Base-by-base conservation (phyloP, 2,888 invertebrate species). In the Lutraria lutraria region DNA sequence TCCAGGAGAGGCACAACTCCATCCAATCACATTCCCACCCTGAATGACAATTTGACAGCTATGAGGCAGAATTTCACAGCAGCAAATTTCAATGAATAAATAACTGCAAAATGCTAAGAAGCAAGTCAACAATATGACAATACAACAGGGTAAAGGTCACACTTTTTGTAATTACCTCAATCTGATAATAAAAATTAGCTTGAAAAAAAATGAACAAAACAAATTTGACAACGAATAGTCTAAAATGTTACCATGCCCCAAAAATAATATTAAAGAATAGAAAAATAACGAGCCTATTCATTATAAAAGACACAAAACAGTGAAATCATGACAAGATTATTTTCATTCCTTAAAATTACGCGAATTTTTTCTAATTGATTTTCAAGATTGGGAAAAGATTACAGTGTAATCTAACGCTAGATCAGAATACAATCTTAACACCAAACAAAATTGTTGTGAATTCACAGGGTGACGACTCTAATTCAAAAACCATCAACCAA, bases 361-460 rank as follows among this genome's bases (percentile, higher is more conserved):
- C 31, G 76, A 16, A 34, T 76, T 76, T 56, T 76, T 76, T 76
- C 76, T 76, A 76, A 76, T 76, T 76, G 76, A 76, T 76, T 76
- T 76, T 76, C 76, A 76, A 76, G 76, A 31, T 34, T 76, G 34
- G 34, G 34, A 19, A 56, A 31, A 76, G 31, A 76, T 76, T 76
- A 31, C 31, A 16, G 15, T 8, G 76, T 19, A 76, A 76, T 76
- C 34, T 76, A 76, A 76, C 34, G 31, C 76, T 34, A 19, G 31
- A 31, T 31, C 31, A 19, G 31, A 31, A 76, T 15, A 76, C 76
- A 29, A 76, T 76, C 31, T 31, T 76, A 31, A 76, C 76, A 76
- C 29, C 76, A 31, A 19, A 8, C 16, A 76, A 16, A 76, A 31
- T 19, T 34, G 31, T 34, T 31, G 29, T 16, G 16, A 34, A 76